Percentiles rank a stretch among this genome's conserved stretches.
phyloP scores from a whole-genome alignment of 2,113 vertebrate genomes.

The Grus americana region DNA sequence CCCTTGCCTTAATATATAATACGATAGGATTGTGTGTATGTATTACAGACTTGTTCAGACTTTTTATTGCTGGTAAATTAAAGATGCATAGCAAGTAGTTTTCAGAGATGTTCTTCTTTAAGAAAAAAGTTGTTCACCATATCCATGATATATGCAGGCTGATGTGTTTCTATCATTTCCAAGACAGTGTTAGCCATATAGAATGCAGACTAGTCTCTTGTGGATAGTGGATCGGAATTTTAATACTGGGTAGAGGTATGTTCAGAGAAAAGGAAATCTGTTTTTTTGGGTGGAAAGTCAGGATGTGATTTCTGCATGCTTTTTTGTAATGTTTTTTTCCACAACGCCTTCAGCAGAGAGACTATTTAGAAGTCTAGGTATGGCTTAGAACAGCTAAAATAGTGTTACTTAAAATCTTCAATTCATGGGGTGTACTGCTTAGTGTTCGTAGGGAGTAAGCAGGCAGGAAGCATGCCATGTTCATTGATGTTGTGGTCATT shows the following conservation, averaged over 20 bases:
- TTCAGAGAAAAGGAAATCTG: not conserved
- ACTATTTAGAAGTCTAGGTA: not conserved
- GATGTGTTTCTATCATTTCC: not conserved
- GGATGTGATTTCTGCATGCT: not conserved
- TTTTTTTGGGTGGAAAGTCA: not conserved
- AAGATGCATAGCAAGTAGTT: not conserved
- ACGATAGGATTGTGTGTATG: not conserved
- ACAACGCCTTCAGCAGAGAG: not conserved
- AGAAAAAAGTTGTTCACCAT: not conserved
- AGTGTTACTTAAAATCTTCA: not conserved
- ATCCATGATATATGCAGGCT: not conserved
- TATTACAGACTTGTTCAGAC: not conserved
- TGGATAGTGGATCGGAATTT: not conserved
- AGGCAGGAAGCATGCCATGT: not conserved
- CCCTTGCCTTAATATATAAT: slow-evolving; percentile 47
- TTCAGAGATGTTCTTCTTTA: not conserved
- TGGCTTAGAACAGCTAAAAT: not conserved
- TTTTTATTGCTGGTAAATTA: not conserved
- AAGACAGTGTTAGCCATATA: not conserved
- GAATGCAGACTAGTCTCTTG: not conserved
- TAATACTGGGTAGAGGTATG: not conserved
- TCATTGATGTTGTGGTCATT: not conserved
- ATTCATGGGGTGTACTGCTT: not conserved
- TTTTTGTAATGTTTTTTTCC: not conserved
- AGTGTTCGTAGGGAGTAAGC: not conserved